Percentiles rank a stretch among this genome's conserved stretches.
These are phyloP conservation scores for Phrynocephalus guinanensis DNA, from an alignment of 2,797 vertebrate species.

Conservation along the genomic window DNA sequence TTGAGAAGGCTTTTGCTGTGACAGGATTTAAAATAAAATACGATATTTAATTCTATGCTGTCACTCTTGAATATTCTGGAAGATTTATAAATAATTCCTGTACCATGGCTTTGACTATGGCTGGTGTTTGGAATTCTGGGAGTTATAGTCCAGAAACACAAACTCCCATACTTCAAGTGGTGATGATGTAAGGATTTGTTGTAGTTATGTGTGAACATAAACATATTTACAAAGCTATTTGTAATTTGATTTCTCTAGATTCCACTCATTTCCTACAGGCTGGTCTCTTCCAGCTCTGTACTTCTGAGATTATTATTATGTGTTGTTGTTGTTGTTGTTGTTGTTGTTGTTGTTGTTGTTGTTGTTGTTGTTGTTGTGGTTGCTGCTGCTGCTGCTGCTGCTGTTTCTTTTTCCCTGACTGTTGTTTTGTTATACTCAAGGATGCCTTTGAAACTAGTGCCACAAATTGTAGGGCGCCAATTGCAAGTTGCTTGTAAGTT, in stretches of 20 bases:
- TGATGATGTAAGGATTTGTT: background rate
- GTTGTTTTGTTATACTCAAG: background rate
- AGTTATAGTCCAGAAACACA: too few relatives aligned
- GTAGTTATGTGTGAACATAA: conserved; percentile 5
- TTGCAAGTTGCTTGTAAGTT: background rate
- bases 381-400: too few relatives aligned
- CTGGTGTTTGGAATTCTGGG: too few relatives aligned
- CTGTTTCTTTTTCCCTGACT: background rate
- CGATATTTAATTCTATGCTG: background rate
- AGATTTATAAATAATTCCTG: background rate
- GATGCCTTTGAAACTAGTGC: background rate
- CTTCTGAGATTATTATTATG: too few relatives aligned
- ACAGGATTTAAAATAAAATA: background rate
- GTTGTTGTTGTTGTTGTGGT: too few relatives aligned
- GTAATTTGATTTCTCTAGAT: background rate
- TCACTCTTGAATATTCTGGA: background rate
- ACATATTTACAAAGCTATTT: background rate
- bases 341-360: too few relatives aligned
- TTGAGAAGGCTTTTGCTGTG: background rate
- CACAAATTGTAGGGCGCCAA: background rate
- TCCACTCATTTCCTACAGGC: too few relatives aligned
- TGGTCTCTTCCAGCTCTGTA: too few relatives aligned
- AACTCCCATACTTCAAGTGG: too few relatives aligned
- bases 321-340: too few relatives aligned
- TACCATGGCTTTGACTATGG: background rate